phyloP scores from a whole-genome alignment of 2,888 invertebrate genomes.

The Limulus polyphemus region DNA sequence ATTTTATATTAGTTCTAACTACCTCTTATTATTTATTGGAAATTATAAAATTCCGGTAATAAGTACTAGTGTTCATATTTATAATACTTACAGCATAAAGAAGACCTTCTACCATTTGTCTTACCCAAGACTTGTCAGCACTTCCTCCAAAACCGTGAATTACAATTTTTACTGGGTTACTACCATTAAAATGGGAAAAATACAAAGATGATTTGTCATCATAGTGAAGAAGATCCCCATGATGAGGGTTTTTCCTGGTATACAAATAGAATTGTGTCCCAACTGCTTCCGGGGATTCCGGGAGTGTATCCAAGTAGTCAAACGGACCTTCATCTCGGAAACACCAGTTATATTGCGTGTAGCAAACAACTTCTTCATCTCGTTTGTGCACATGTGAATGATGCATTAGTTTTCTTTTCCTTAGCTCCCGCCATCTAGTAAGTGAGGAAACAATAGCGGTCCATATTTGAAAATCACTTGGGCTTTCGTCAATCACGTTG shows the following conservation, averaged over 20 bases:
- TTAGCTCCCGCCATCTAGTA: slow-evolving; percentile 47
- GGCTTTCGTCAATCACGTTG: slow-evolving; percentile 11
- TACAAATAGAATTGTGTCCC: slow-evolving; percentile 69
- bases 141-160: slow-evolving; percentile 89
- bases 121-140: slow-evolving; percentile 83
- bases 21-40: no score
- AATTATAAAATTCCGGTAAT: no score
- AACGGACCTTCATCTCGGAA: slow-evolving; percentile 83
- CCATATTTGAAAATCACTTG: slow-evolving; percentile 23
- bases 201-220: slow-evolving; percentile 45
- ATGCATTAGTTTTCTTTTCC: slow-evolving; percentile 9
- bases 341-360: slow-evolving; percentile 68
- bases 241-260: slow-evolving; percentile 33
- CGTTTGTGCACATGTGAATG: slow-evolving; percentile 43
- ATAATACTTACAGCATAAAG: slow-evolving; percentile 62
- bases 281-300: slow-evolving; percentile 46
- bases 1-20: no score
- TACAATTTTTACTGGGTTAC: slow-evolving; percentile 69
- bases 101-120: slow-evolving; percentile 79
- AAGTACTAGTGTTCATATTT: slow-evolving; percentile 11
- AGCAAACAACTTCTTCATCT: slow-evolving; percentile 67
- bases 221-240: slow-evolving; percentile 33
- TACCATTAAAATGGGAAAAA: slow-evolving; percentile 60
- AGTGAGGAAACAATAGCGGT: slow-evolving; percentile 57
- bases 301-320: slow-evolving; percentile 77